Evolutionary conservation across 1,140 invertebrate genomes (phyloP), one percentile per base, ranked within the genome.

Genomic region (Heterodera carotae): DNA sequence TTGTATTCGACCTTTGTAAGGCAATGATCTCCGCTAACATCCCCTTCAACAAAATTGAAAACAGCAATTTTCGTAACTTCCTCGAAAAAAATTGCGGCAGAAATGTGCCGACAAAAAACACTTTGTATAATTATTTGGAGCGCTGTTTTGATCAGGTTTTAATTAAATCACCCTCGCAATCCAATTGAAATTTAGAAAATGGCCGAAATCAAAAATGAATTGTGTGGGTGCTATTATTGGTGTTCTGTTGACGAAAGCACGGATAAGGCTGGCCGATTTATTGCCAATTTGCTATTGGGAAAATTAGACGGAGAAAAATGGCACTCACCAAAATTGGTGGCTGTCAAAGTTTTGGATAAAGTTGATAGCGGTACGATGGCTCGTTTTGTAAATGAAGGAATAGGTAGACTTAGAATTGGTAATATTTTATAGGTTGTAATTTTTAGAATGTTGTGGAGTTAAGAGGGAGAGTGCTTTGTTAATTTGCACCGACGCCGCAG

Each of bases 311-410:
- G n/a, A 6, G 3, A 36, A 31, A 69, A 69, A 33, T 6, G 68
- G 68, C n/a, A 27, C n/a, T 3, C 68, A 27, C 68, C 68, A n/a
- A 25, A 69, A n/a, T 48, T 69, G 68, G 31, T 69, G 3, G 33
- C 68, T 48, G 68, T 69, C 68, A 69, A 69, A 22, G 68, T 6
- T 27, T 69, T 69, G 39, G n/a, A 69, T 6, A 69, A 69, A 48
- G 68, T 69, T 3, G 68, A 69, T n/a, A 27, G n/a, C 22, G 68
- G 68, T 6, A 6, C 33, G 22, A n/a, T 69, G 4, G 68, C 68
- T 25, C 22, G 68, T 25, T 69, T 69, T 69, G 33, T 69, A 6
- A 33, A 69, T 69, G 4, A 69, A 69, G 31, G 68, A n/a, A 27
- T 69, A 6, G 68, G 68, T 6, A 69, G 25, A 69, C 25, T 69